These are phyloP conservation scores for Channa argus DNA, from an alignment of 2,113 vertebrate genomes.

Conservation along the genomic window DNA sequence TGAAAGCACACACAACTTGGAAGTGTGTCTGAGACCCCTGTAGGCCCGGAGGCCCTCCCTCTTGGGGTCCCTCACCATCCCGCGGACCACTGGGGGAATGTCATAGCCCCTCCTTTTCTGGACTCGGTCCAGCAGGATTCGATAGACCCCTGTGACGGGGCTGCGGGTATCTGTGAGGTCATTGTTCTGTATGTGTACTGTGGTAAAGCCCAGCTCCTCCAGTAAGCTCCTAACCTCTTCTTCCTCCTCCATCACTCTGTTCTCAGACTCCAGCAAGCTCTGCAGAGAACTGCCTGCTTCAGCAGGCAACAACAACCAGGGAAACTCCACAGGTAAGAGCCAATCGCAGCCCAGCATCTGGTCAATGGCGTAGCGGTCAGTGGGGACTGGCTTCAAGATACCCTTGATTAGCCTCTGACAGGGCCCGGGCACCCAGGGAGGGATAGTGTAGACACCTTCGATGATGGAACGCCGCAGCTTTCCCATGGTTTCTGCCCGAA, in stretches of 20 bases:
- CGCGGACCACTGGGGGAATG: slow-evolving; percentile 82
- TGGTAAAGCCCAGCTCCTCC: slow-evolving; percentile 88
- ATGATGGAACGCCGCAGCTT: slow-evolving; percentile 91
- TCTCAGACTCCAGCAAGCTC: slow-evolving; percentile 74
- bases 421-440: slow-evolving; percentile 86
- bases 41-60: slow-evolving; percentile 83
- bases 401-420: slow-evolving; percentile 91
- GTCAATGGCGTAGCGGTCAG: slow-evolving; percentile 85
- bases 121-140: slow-evolving; percentile 89
- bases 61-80: slow-evolving; percentile 84
- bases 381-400: slow-evolving; percentile 85
- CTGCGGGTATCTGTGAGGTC: slow-evolving; percentile 82
- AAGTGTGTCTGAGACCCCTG: slow-evolving; percentile 88
- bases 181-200: slow-evolving; percentile 87
- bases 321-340: slow-evolving; percentile 89
- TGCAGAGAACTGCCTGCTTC: slow-evolving; percentile 79
- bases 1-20: slow-evolving; percentile 92
- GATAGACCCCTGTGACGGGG: slow-evolving; percentile 89
- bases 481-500: slow-evolving; percentile 92
- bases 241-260: slow-evolving; percentile 73
- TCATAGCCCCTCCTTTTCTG: slow-evolving; percentile 87
- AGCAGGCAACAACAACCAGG: slow-evolving; percentile 81
- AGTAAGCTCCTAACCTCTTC: slow-evolving; percentile 85
- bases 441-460: slow-evolving; percentile 84
- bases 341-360: slow-evolving; percentile 92